Conservation (phyloP, 2,113 vertebrate genomes). For the Cyphomyrus discorhynchus region DNA sequence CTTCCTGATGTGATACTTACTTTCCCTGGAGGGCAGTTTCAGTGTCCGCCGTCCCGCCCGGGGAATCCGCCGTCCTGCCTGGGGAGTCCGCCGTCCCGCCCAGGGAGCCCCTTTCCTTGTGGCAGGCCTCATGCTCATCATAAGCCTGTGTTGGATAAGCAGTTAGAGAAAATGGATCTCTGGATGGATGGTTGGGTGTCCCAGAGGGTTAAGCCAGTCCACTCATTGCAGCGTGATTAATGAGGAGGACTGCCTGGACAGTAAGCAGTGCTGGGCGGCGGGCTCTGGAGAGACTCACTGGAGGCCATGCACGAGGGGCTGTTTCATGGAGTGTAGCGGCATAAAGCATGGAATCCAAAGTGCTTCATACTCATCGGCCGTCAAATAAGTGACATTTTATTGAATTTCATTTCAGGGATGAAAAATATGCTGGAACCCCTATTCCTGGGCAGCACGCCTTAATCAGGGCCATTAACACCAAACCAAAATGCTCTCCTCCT, state of each 20-base stretch:
- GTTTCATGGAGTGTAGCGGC: constrained; percentile 1
- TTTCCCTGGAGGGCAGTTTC: background rate
- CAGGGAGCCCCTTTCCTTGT: background rate
- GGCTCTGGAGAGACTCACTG: background rate
- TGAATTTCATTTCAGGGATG: constrained; percentile 19
- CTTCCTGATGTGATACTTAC: background rate
- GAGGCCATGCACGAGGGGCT: background rate
- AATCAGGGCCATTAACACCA: background rate
- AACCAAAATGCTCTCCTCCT: background rate
- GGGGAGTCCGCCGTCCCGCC: background rate
- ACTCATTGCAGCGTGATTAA: background rate
- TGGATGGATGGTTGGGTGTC: background rate
- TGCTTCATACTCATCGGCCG: background rate
- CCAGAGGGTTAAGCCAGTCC: background rate
- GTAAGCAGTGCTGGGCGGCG: background rate
- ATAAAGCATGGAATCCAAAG: background rate
- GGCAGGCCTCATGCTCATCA: background rate
- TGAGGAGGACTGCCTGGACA: background rate
- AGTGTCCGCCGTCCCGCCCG: no score
- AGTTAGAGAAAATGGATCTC: background rate
- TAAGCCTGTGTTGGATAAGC: background rate
- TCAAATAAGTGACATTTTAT: constrained; percentile 9
- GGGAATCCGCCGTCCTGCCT: background rate
- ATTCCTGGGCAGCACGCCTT: background rate
- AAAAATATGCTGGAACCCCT: constrained; percentile 10